Percentiles rank a stretch among this genome's conserved stretches.
phyloP scores from a whole-genome alignment of 2,797 vertebrate genomes.

The Lophius americanus region DNA sequence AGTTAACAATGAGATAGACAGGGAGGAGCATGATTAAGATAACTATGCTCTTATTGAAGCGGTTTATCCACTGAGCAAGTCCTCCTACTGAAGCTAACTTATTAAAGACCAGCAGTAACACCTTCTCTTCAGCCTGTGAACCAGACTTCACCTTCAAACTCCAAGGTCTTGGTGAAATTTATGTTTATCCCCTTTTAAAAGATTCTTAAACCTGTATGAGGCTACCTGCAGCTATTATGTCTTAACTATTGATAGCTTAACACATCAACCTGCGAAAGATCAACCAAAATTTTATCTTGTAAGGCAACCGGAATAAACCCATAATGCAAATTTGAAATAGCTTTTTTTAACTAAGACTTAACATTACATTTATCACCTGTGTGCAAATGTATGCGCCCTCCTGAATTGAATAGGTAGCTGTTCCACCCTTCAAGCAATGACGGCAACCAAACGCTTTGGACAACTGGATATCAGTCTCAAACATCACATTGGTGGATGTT shows the following conservation, averaged over 20 bases:
- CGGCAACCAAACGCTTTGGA: too few species aligned
- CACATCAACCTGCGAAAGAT: neutral
- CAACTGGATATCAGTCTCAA: too few species aligned
- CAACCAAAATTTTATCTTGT: too few species aligned
- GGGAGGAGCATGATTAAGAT: slow-evolving; percentile 12
- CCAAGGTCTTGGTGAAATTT: neutral
- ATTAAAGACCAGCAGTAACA: slow-evolving; percentile 32
- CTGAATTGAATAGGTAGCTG: too few species aligned
- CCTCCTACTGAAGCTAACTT: slow-evolving; percentile 24
- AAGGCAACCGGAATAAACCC: too few species aligned
- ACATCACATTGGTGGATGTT: too few species aligned
- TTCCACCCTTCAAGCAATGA: too few species aligned
- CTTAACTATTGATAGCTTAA: slow-evolving; percentile 22
- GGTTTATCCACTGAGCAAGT: slow-evolving; percentile 17
- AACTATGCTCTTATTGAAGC: slow-evolving; percentile 32
- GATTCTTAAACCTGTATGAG: neutral
- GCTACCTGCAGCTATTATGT: slow-evolving; percentile 3
- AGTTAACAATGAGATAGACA: slow-evolving; percentile 9
- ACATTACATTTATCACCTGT: too few species aligned
- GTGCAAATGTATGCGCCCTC: too few species aligned
- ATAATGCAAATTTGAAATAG: too few species aligned
- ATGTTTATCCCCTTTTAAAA: slow-evolving; percentile 35
- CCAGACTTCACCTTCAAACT: neutral
- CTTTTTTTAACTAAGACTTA: too few species aligned
- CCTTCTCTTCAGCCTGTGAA: slow-evolving; percentile 1